phyloP scores from a whole-genome alignment of 2,888 invertebrate genomes.

The Prenolepis imparis region DNA sequence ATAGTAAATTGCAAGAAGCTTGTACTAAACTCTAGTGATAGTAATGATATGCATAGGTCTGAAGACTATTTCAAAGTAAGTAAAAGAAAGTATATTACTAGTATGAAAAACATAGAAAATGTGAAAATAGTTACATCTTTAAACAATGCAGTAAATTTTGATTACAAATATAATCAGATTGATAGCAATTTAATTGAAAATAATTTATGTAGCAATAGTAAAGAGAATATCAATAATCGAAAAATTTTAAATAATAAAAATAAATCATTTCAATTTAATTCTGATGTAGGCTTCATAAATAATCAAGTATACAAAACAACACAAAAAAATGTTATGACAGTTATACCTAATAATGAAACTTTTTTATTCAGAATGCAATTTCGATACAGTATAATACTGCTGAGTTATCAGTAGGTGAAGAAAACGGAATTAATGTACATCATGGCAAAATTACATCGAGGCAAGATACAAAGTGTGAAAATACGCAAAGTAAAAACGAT shows the following conservation, averaged over 20 bases:
- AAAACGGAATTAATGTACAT: neutral
- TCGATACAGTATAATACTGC: neutral
- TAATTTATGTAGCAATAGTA: neutral
- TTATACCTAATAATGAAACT: conserved; percentile 47
- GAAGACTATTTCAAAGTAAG: neutral
- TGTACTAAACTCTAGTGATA: neutral
- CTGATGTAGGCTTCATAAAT: neutral
- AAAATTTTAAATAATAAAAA: neutral
- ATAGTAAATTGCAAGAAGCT: conserved; percentile 49
- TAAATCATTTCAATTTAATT: neutral
- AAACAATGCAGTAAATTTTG: neutral
- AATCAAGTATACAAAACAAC: neutral
- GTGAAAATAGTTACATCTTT: neutral
- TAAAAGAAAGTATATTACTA: conserved; percentile 2
- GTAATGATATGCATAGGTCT: no score
- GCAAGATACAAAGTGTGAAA: neutral
- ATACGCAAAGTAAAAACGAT: neutral
- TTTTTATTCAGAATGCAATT: neutral
- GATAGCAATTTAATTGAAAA: neutral
- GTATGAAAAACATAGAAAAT: conserved; percentile 1
- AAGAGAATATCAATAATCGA: neutral
- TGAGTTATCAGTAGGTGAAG: no score
- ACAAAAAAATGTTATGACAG: conserved; percentile 57
- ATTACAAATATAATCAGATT: neutral
- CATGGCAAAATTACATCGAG: neutral